These are phyloP conservation scores for Limnephilus rhombicus DNA, from an alignment of 2,888 invertebrate species.

Conservation along the genomic window DNA sequence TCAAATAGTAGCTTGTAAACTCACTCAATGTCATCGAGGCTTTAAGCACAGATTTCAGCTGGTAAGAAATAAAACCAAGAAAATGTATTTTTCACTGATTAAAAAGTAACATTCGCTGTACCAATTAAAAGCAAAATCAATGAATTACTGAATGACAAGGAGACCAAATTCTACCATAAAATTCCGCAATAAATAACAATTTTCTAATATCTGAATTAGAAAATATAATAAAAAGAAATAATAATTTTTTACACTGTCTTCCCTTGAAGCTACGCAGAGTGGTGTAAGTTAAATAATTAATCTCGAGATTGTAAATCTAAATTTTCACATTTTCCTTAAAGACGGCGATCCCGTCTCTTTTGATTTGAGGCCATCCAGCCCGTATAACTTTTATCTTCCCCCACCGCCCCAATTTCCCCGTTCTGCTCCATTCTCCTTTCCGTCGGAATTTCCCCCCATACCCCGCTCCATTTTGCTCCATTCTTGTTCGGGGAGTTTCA, in stretches of 20 bases:
- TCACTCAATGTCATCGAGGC: too few relatives aligned
- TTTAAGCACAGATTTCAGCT: too few relatives aligned
- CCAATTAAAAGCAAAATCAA: not conserved
- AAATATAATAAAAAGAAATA: not conserved
- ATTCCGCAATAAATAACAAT: not conserved
- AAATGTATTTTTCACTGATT: too few relatives aligned
- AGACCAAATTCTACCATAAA: not conserved
- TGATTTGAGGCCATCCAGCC: conserved; percentile 54
- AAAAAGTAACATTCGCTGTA: not conserved
- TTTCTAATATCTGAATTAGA: too few relatives aligned
- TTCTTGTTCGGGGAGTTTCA: not conserved
- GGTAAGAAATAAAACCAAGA: too few relatives aligned
- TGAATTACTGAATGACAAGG: not conserved
- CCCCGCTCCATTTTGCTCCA: not conserved
- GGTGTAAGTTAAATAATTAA: conserved; percentile 32
- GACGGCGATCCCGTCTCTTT: conserved; percentile 28
- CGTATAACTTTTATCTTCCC: conserved; percentile 57
- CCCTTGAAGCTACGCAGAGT: not conserved
- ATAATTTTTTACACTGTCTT: not conserved
- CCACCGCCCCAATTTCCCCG: not conserved
- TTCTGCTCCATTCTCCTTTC: not conserved
- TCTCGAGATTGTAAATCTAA: conserved; percentile 11
- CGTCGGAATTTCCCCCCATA: not conserved
- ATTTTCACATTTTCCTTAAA: conserved; percentile 29
- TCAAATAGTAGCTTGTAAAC: too few relatives aligned